phyloP scores from a whole-genome alignment of 2,113 vertebrate genomes.

The Lophius piscatorius region DNA sequence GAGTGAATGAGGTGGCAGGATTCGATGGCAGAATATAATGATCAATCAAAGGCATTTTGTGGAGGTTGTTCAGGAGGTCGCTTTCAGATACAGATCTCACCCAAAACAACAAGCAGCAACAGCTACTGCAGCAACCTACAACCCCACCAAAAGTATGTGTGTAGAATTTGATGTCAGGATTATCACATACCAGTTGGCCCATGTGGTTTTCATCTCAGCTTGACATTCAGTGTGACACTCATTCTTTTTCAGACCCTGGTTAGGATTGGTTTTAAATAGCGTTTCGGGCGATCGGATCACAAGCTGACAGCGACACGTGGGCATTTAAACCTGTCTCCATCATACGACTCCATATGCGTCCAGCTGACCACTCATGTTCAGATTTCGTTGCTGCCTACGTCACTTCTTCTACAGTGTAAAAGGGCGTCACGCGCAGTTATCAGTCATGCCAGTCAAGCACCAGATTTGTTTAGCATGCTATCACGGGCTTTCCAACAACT shows the following conservation, averaged over 20 bases:
- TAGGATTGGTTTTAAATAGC: no score
- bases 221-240: constrained; percentile 53
- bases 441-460: no score
- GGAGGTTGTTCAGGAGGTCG: constrained; percentile 57
- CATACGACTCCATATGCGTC: no score
- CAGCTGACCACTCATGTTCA: no score
- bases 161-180: constrained; percentile 61
- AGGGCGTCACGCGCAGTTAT: no score
- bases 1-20: constrained; percentile 55
- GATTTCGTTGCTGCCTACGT: no score
- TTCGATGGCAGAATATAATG: constrained; percentile 50
- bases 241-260: neutral
- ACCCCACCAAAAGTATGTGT: constrained; percentile 43
- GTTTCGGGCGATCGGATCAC: no score
- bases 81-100: constrained; percentile 42
- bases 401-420: no score
- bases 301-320: no score
- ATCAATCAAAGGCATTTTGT: constrained; percentile 73
- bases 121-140: constrained; percentile 50
- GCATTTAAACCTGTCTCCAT: no score
- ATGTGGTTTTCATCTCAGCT: constrained; percentile 68
- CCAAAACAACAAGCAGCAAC: constrained; percentile 62
- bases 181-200: constrained; percentile 56
- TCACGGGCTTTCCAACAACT: no score
- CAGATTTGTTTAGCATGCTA: no score